phyloP scores from a whole-genome alignment of 2,888 invertebrate genomes.

The Embidobia sp. region DNA sequence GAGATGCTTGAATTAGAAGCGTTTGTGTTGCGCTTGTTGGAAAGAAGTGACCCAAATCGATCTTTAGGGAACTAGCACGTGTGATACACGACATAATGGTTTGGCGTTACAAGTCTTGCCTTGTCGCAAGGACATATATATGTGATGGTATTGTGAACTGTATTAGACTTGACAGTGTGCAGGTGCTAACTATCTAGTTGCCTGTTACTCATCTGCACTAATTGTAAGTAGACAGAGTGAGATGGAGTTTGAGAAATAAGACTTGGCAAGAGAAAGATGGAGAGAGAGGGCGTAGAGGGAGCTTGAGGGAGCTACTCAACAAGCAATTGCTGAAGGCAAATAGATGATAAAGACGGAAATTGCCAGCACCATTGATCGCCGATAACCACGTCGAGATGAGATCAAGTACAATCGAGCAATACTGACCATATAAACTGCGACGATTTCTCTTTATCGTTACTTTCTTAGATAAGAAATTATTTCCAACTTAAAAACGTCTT shows the following conservation, averaged over 20 bases:
- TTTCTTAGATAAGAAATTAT: slow-evolving; percentile 1
- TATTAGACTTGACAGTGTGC: slow-evolving; percentile 34
- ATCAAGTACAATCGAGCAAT: slow-evolving; percentile 10
- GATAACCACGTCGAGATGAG: slow-evolving; percentile 16
- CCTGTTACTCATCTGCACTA: slow-evolving; percentile 49
- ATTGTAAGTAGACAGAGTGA: slow-evolving; percentile 45
- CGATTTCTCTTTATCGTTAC: background rate
- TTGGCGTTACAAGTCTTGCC: slow-evolving; percentile 44
- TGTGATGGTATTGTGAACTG: slow-evolving; percentile 30
- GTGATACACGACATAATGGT: slow-evolving; percentile 38
- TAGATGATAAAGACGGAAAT: slow-evolving; percentile 74
- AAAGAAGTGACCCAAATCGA: slow-evolving; percentile 42
- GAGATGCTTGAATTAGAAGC: slow-evolving; percentile 24
- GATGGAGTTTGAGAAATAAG: background rate
- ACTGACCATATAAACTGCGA: background rate
- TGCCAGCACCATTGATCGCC: slow-evolving; percentile 68
- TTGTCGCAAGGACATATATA: slow-evolving; percentile 29
- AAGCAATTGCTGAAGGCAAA: slow-evolving; percentile 70
- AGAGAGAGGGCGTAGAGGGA: background rate
- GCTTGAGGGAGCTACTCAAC: slow-evolving; percentile 40
- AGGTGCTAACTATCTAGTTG: slow-evolving; percentile 55
- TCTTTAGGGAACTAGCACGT: slow-evolving; percentile 42
- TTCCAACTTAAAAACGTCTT: background rate
- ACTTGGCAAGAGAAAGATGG: slow-evolving; percentile 3
- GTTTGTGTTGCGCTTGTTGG: slow-evolving; percentile 8